Percentiles rank a stretch among this genome's conserved stretches.
phyloP scores from a whole-genome alignment of 1,140 invertebrate species.

The Aphelinus atriplicis region DNA sequence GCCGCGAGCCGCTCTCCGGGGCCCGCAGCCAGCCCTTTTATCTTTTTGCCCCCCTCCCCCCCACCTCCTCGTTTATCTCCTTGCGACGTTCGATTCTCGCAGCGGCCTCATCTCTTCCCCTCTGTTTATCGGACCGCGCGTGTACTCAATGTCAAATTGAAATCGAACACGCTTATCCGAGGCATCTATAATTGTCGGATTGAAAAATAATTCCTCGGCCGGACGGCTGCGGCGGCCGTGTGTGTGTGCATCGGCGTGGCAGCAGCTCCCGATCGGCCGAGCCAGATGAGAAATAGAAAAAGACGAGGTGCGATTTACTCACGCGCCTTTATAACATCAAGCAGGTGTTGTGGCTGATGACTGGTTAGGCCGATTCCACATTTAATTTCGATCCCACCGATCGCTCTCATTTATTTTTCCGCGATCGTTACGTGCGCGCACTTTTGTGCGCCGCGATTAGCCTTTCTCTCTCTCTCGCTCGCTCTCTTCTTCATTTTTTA shows the following conservation, averaged over 20 bases:
- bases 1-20: background rate
- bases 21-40: background rate
- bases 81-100: background rate
- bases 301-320: background rate
- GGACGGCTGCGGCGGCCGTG: too few species aligned
- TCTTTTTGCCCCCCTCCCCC: too few species aligned
- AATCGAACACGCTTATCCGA: constrained; percentile 28
- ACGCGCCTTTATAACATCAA: background rate
- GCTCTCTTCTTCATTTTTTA: too few species aligned
- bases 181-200: constrained; percentile 34
- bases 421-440: too few species aligned
- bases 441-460: background rate
- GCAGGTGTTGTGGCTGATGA: constrained; percentile 25
- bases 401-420: too few species aligned
- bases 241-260: too few species aligned
- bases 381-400: constrained; percentile 2
- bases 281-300: background rate
- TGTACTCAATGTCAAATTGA: constrained; percentile 28
- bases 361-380: constrained; percentile 24
- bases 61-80: background rate
- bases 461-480: too few species aligned
- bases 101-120: background rate
- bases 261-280: background rate
- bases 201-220: constrained; percentile 30
- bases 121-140: background rate